Evolutionary conservation across 2,888 invertebrate genomes (phyloP), one percentile per base, ranked within the genome.

Genomic region (Malacosoma neustria): DNA sequence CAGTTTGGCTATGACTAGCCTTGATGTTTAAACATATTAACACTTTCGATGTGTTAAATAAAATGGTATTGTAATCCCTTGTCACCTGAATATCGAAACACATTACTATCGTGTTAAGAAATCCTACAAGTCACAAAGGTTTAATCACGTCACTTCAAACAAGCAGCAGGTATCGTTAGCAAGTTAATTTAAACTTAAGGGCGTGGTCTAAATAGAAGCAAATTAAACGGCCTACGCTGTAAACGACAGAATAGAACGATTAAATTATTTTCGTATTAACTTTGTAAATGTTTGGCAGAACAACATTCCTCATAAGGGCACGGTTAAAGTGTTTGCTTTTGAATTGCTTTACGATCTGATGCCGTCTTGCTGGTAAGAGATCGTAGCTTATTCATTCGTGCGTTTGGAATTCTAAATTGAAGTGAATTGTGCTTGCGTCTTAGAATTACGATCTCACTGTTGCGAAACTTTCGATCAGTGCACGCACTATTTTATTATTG

Each of bases 211-310:
- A 57, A 48, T 54, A 47, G 48, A 53, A 60, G 62, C 65, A 71
- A 69, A 69, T 63, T 22, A 22, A 3, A 43, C 68, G 41, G 49
- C 77, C 79, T 67, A 81, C 81, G 73, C 76, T 52, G 61, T 55
- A 54, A 49, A 49, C 42, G 62, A 65, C 60, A 71, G 63, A 60
- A 64, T 22, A 22, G 7, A 22, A 22, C 22, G 22, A 67, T 69
- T 71, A 66, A 72, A 65, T 65, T 65, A 71, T 65, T 67, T 64
- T 68, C 69, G 67, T 68, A 60, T 59, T 57, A 48, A 54, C 52
- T 51, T 55, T 54, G 50, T 49, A 48, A 52, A 64, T 72, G 65
- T 72, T 72, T 69, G 42, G 43, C 42, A 50, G 54, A 42, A 43
- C 55, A 43, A 55, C 51, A 54, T 57, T 51, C 57, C 47, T 42